Evolutionary conservation across 2,113 vertebrate genomes (phyloP), one percentile per base, ranked within the genome.

Genomic region (Gymnorhina tibicen): DNA sequence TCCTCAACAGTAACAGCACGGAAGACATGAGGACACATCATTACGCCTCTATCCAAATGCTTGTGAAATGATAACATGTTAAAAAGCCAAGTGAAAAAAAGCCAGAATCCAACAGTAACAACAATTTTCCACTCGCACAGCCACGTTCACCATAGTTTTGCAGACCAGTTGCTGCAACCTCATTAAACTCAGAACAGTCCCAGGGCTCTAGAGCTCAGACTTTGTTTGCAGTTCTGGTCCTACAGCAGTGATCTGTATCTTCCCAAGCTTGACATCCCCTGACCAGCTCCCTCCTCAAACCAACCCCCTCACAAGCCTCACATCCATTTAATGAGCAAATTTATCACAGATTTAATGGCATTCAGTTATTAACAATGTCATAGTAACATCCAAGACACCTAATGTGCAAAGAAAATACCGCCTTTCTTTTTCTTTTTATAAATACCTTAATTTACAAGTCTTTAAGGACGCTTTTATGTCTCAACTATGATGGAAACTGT

Each of bases 111-210:
- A 41, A 28, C 20, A 33, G 33, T 10, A 74, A n/a, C 24, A 28
- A n/a, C n/a, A 17, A 20, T 16, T 49, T 75, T 13, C 42, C 18
- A 33, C 23, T 22, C 4, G 1, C 66, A 7, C 17, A 55, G 74
- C 12, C 60, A 35, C 0, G 0, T 15, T 68, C 62, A 37, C 27
- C 27, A 3, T 0, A 55, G 70, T n/a, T 72, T 58, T 50, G 30
- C 44, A 86, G 33, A 28, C 1, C 44, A 68, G 63, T 18, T 63
- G 4, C 19, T 55, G 42, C 41, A 69, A 49, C 27, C 41, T 1
- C 9, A n/a, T 4, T 47, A 73, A 56, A 72, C 60, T n/a, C 59
- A 77, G 27, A 50, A 27, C 37, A 58, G 20, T 17, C 26, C 6
- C 4, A 20, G 37, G 21, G 41, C 19, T 12, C 32, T 26, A 33